phyloP scores from a whole-genome alignment of 1,140 invertebrate species.

The Ceratina calcarata region DNA sequence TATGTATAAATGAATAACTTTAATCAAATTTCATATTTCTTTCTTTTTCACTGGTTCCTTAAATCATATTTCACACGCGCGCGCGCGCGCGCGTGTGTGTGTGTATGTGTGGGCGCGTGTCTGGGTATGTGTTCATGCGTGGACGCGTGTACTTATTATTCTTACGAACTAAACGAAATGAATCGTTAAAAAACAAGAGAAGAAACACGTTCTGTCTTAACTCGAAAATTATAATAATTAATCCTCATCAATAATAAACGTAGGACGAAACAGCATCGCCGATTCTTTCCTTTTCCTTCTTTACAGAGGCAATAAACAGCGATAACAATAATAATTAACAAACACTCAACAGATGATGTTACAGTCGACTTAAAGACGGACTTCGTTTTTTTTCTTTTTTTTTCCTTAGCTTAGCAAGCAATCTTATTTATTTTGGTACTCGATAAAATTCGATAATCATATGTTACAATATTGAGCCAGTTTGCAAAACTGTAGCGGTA shows the following conservation, averaged over 20 bases:
- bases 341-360: conserved; percentile 68
- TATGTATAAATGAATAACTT: conserved; percentile 33
- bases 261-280: conserved; percentile 50
- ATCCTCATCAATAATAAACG: conserved; percentile 36
- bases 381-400: conserved; percentile 5
- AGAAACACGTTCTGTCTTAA: not conserved
- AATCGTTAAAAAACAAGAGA: not conserved
- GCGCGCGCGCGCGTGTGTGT: no score
- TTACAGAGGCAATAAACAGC: conserved; percentile 64
- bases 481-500: conserved; percentile 75
- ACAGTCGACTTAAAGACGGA: conserved; percentile 39
- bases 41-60: conserved; percentile 23
- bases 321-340: conserved; percentile 65
- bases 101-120: no score
- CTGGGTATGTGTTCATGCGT: no score
- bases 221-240: conserved; percentile 16
- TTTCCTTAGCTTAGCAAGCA: conserved; percentile 73
- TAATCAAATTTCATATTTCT: conserved; percentile 26
- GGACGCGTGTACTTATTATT: not conserved
- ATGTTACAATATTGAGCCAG: conserved; percentile 79
- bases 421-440: conserved; percentile 79
- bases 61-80: conserved; percentile 50
- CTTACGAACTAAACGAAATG: conserved; percentile 27
- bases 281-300: conserved; percentile 37
- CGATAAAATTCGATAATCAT: conserved; percentile 74